Evolutionary conservation across 2,113 vertebrate genomes (phyloP).

Genomic region (Antechinus flavipes): DNA sequence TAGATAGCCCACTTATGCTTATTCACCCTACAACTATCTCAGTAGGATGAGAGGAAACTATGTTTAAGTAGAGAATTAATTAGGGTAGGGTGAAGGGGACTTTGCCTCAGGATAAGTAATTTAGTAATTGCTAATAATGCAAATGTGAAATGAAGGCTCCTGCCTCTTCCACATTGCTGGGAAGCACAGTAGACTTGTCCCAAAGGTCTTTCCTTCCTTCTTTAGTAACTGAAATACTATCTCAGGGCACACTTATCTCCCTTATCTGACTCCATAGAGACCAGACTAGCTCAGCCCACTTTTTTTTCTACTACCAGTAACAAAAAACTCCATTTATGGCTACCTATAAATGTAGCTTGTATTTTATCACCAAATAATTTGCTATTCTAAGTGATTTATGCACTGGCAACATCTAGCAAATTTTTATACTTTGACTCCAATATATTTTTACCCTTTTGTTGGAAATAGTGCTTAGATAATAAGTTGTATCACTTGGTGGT

Average conservation of each 20-base stretch:
- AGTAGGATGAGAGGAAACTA: not conserved
- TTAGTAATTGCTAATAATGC: not conserved
- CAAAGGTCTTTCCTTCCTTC: not conserved
- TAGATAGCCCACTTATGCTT: not conserved
- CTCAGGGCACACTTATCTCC: not conserved
- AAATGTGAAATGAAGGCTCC: not conserved
- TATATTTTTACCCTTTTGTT: not conserved
- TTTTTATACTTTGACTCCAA: not conserved
- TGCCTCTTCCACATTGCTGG: not conserved
- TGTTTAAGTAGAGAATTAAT: not conserved
- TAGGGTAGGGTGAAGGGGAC: not conserved
- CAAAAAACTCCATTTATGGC: not conserved
- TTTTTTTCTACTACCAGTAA: not conserved
- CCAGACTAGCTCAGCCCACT: not conserved
- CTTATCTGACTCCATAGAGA: not conserved
- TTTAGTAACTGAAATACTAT: not conserved
- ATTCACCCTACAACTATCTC: not conserved
- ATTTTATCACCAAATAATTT: not conserved
- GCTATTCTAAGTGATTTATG: not conserved
- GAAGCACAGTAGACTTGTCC: not conserved
- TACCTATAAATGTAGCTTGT: not conserved
- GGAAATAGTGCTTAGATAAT: not conserved
- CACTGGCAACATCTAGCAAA: not conserved
- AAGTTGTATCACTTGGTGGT: not conserved
- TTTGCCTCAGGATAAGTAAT: not conserved